Conservation (phyloP, 2,888 invertebrate genomes). For the Escarpia spicata region DNA sequence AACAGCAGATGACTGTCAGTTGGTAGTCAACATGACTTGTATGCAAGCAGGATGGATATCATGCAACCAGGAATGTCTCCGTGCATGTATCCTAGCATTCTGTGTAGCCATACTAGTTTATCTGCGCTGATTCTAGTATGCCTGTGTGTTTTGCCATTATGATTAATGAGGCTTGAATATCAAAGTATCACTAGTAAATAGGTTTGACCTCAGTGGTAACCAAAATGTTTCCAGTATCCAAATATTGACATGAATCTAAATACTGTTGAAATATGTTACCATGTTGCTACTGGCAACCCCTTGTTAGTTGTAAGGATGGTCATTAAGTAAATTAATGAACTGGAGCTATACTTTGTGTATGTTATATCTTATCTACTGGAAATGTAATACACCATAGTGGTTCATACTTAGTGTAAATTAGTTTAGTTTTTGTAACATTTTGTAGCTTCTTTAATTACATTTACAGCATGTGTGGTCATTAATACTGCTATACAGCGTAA, state of each 20-base stretch:
- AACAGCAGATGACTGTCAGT: not conserved
- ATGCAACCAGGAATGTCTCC: not conserved
- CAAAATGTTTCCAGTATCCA: not conserved
- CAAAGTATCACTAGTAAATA: not conserved
- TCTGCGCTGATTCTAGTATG: no score
- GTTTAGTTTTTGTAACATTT: not conserved
- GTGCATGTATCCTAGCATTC: not conserved
- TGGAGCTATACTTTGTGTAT: not conserved
- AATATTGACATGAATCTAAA: no score
- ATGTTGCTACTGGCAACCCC: no score
- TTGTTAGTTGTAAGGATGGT: not conserved
- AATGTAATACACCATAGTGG: not conserved
- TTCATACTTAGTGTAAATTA: not conserved
- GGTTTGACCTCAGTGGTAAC: not conserved
- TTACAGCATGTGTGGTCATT: no score
- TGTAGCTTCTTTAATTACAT: not conserved
- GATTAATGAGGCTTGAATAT: not conserved
- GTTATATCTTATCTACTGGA: not conserved
- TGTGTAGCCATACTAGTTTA: not conserved
- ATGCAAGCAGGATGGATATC: not conserved
- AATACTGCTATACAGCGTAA: no score
- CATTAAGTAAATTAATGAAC: not conserved
- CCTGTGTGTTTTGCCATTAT: no score
- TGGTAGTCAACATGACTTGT: no score
- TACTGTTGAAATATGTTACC: no score